These are phyloP conservation scores for Ostrea edulis DNA, from an alignment of 1,140 invertebrate genomes.

Conservation along the genomic window DNA sequence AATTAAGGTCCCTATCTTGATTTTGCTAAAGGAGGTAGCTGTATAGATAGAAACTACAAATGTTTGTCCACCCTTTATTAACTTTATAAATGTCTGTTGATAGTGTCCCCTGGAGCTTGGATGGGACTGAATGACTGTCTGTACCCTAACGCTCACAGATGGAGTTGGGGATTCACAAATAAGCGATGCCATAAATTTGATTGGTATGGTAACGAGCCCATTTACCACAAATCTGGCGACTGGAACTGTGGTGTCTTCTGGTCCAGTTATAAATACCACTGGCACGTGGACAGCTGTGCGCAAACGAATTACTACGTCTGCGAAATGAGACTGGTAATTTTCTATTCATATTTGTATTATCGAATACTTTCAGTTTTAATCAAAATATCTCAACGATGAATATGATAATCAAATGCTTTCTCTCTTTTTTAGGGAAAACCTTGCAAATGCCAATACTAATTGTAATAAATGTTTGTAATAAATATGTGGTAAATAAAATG, in stretches of 20 bases:
- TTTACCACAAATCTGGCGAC: neutral
- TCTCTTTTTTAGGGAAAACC: constrained; percentile 31
- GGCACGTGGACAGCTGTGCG: constrained; percentile 23
- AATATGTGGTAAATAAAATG: neutral
- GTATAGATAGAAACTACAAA: too few species aligned
- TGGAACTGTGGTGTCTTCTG: constrained; percentile 23
- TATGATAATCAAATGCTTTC: neutral
- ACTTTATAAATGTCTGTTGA: neutral
- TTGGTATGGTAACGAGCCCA: constrained; percentile 15
- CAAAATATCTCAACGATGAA: neutral
- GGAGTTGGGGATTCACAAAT: constrained; percentile 34
- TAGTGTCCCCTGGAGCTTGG: constrained; percentile 27
- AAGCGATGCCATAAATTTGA: constrained; percentile 35
- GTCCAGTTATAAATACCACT: constrained; percentile 26
- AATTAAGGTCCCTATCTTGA: too few species aligned
- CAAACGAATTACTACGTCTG: constrained; percentile 30
- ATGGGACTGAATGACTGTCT: constrained; percentile 37
- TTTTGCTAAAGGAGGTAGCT: too few species aligned
- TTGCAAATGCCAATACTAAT: constrained; percentile 22
- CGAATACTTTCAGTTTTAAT: neutral
- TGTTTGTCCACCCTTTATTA: too few species aligned
- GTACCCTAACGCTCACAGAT: constrained; percentile 30
- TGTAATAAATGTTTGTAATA: neutral
- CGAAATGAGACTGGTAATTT: constrained; percentile 22
- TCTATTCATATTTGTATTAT: neutral